phyloP scores from a whole-genome alignment of 2,888 invertebrate genomes.

The Cremastinae sp. region DNA sequence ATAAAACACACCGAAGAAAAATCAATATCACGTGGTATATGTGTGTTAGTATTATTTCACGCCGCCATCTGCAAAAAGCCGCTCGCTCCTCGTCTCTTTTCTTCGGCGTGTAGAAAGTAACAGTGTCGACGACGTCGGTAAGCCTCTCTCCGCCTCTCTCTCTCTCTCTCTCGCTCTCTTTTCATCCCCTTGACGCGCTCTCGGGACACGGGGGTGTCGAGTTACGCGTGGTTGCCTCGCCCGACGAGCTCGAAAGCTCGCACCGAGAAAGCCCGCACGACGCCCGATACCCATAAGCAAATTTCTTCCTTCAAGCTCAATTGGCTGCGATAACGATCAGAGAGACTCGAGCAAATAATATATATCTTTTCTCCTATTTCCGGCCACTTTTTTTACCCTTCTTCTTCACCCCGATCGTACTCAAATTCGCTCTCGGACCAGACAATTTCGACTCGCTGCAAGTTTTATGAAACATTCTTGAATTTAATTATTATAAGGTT shows the following conservation, averaged over 20 bases:
- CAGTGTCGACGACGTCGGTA: slow-evolving; percentile 50
- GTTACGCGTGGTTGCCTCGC: slow-evolving; percentile 58
- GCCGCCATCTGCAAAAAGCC: slow-evolving; percentile 61
- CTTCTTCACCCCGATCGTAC: too few species aligned
- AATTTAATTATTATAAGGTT: too few species aligned
- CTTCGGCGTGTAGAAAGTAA: slow-evolving; percentile 46
- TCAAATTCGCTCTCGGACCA: too few species aligned
- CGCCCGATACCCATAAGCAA: slow-evolving; percentile 56
- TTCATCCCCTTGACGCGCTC: slow-evolving; percentile 38
- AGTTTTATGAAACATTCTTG: too few species aligned
- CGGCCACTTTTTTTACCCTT: too few species aligned
- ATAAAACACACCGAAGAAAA: slow-evolving; percentile 66
- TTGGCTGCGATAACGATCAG: slow-evolving; percentile 49
- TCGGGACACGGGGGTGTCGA: slow-evolving; percentile 46
- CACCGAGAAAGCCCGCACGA: slow-evolving; percentile 36
- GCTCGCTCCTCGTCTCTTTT: neutral
- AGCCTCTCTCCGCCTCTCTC: slow-evolving; percentile 1
- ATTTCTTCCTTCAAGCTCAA: slow-evolving; percentile 58
- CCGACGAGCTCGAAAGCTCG: slow-evolving; percentile 45
- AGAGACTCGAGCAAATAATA: slow-evolving; percentile 32
- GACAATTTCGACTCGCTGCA: too few species aligned
- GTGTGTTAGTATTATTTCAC: slow-evolving; percentile 74
- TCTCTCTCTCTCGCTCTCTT: slow-evolving; percentile 10
- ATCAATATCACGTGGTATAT: slow-evolving; percentile 73
- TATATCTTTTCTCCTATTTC: neutral